These are phyloP conservation scores for Myxocyprinus asiaticus DNA, from an alignment of 2,113 vertebrate species.

Conservation along the genomic window DNA sequence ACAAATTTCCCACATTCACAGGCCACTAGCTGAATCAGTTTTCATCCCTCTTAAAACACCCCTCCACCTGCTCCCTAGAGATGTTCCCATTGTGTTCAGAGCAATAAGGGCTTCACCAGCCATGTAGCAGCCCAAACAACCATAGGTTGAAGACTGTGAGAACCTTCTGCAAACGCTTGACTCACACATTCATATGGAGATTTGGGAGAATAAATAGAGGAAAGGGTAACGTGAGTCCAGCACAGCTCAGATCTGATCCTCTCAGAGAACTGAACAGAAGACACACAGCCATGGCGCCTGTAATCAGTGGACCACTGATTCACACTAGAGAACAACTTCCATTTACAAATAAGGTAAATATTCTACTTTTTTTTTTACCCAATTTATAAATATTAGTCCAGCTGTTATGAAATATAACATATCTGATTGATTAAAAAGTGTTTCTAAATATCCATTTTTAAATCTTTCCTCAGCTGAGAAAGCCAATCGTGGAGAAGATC, in stretches of 20 bases:
- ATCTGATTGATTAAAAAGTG: background rate
- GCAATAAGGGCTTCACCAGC: conserved; percentile 42
- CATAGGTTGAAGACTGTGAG: conserved; percentile 62
- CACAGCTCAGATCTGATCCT: conserved; percentile 62
- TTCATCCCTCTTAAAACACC: conserved; percentile 47
- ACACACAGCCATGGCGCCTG: conserved; percentile 70
- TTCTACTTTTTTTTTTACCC: background rate
- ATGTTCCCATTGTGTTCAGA: conserved; percentile 42
- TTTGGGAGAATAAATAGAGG: conserved; percentile 53
- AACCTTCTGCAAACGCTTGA: conserved; percentile 57
- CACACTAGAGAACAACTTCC: conserved; percentile 66
- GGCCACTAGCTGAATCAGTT: conserved; percentile 62
- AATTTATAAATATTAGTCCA: background rate
- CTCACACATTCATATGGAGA: conserved; percentile 63
- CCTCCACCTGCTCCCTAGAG: conserved; percentile 77
- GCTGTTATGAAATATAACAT: background rate
- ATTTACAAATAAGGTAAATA: conserved; percentile 74
- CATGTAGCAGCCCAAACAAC: conserved; percentile 52
- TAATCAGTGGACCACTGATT: conserved; percentile 61
- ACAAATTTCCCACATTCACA: conserved; percentile 78
- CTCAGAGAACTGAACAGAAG: conserved; percentile 49
- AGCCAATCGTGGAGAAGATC: conserved; percentile 77
- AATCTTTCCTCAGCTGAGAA: conserved; percentile 70
- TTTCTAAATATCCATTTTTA: conserved; percentile 14
- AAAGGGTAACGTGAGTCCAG: conserved; percentile 60